Percentiles rank a stretch among this genome's conserved stretches.
phyloP scores from a whole-genome alignment of 1,140 invertebrate genomes.

The Calosoma granatense region DNA sequence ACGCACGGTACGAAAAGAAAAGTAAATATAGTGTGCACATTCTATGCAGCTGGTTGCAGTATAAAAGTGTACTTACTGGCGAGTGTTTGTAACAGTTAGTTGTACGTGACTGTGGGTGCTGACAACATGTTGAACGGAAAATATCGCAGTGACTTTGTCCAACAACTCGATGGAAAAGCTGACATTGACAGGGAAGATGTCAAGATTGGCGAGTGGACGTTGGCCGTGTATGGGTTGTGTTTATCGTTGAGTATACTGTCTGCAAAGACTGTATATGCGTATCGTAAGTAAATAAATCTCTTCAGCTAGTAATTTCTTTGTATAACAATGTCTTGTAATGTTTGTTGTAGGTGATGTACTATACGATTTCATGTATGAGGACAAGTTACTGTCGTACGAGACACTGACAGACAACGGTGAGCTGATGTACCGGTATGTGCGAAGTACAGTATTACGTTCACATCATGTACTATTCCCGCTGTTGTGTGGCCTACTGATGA shows the following conservation, averaged over 20 bases:
- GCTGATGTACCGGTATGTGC: slow-evolving; percentile 23
- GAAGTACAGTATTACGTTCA: slow-evolving; percentile 22
- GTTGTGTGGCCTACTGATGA: slow-evolving; percentile 26
- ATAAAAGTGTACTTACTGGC: too few relatives aligned
- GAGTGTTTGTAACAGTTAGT: too few relatives aligned
- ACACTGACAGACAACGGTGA: slow-evolving; percentile 23
- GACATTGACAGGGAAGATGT: slow-evolving; percentile 14
- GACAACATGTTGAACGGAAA: too few relatives aligned
- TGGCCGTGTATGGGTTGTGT: slow-evolving; percentile 23
- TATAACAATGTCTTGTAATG: neutral
- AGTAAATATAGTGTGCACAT: too few relatives aligned
- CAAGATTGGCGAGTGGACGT: slow-evolving; percentile 21
- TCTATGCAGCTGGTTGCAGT: too few relatives aligned
- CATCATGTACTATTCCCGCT: slow-evolving; percentile 29
- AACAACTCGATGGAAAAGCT: neutral
- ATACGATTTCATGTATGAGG: slow-evolving; percentile 20
- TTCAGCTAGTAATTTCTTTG: neutral
- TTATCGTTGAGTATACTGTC: slow-evolving; percentile 22
- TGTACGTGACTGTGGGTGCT: too few relatives aligned
- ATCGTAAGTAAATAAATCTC: slow-evolving; percentile 22
- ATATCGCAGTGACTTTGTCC: slow-evolving; percentile 1
- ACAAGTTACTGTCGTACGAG: slow-evolving; percentile 23
- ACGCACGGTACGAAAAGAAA: too few relatives aligned
- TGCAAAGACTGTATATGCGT: slow-evolving; percentile 19
- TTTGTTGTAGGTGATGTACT: slow-evolving; percentile 22